These are phyloP conservation scores for Maccullochella peelii DNA, from an alignment of 2,113 vertebrate species.

Conservation along the genomic window DNA sequence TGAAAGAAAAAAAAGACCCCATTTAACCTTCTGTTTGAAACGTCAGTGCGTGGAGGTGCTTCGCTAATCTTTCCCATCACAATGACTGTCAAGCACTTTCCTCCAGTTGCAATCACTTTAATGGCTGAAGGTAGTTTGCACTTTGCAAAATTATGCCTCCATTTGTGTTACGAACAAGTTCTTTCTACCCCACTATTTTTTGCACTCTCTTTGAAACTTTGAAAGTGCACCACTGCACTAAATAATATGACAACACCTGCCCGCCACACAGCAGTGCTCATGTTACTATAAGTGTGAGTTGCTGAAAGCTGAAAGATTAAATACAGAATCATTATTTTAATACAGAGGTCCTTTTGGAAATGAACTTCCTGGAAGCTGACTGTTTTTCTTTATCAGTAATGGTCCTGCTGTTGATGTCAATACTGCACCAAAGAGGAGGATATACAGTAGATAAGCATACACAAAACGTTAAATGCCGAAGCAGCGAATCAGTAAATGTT, in stretches of 20 bases:
- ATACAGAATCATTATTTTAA: background rate
- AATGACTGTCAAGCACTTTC: slow-evolving; percentile 18
- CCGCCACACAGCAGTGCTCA: background rate
- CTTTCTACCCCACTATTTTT: slow-evolving; percentile 13
- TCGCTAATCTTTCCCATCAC: slow-evolving; percentile 30
- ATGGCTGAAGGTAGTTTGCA: slow-evolving; percentile 50
- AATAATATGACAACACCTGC: slow-evolving; percentile 37
- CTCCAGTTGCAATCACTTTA: slow-evolving; percentile 44
- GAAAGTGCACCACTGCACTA: slow-evolving; percentile 35
- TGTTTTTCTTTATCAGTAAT: slow-evolving; percentile 6
- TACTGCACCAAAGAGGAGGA: background rate
- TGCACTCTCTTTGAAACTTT: slow-evolving; percentile 44
- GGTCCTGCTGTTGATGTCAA: slow-evolving; percentile 6
- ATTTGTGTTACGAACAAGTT: slow-evolving; percentile 28
- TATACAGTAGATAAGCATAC: slow-evolving; percentile 1
- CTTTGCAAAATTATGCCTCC: slow-evolving; percentile 38
- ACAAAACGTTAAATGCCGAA: background rate
- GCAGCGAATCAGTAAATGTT: background rate
- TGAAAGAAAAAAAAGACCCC: slow-evolving; percentile 20
- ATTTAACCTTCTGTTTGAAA: slow-evolving; percentile 38
- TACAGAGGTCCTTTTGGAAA: background rate
- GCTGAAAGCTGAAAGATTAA: slow-evolving; percentile 21
- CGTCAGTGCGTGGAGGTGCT: slow-evolving; percentile 3
- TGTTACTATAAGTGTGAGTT: background rate
- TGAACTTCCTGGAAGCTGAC: background rate